Percentiles rank a stretch among this genome's conserved stretches.
Evolutionary conservation across 2,888 invertebrate species (phyloP).

Genomic region (Quadroppia sp.): DNA sequence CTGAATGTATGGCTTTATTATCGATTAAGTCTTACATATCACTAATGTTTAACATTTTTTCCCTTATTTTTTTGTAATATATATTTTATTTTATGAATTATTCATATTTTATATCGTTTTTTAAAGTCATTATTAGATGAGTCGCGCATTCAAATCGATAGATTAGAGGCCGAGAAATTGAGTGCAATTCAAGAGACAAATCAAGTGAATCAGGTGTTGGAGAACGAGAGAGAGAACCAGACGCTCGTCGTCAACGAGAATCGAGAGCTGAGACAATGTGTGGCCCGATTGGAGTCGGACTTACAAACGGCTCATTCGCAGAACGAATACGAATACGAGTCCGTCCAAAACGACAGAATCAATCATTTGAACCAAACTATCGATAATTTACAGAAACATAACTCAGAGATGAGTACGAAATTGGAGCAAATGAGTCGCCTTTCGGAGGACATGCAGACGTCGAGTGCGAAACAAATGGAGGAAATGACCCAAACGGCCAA

Average conservation of each 20-base stretch:
- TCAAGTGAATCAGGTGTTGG: slow-evolving; percentile 11
- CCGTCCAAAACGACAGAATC: slow-evolving; percentile 15
- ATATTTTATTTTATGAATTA: background rate
- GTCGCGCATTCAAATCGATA: background rate
- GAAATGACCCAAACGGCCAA: background rate
- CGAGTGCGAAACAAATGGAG: slow-evolving; percentile 1
- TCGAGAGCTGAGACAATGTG: background rate
- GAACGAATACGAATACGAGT: slow-evolving; percentile 4
- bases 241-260: background rate
- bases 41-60: background rate
- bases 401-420: background rate
- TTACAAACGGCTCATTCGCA: background rate
- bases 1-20: slow-evolving; percentile 10
- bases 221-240: slow-evolving; percentile 1
- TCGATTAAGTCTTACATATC: slow-evolving; percentile 15
- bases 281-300: background rate
- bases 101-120: background rate
- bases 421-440: background rate
- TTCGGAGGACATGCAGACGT: background rate
- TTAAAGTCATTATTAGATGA: background rate
- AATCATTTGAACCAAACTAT: slow-evolving; percentile 22
- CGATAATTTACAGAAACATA: slow-evolving; percentile 11
- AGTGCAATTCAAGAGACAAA: slow-evolving; percentile 12
- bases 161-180: slow-evolving; percentile 5
- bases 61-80: background rate